Evolutionary conservation across 2,888 invertebrate genomes (phyloP).

Genomic region (Sepioteuthis lessoniana): DNA sequence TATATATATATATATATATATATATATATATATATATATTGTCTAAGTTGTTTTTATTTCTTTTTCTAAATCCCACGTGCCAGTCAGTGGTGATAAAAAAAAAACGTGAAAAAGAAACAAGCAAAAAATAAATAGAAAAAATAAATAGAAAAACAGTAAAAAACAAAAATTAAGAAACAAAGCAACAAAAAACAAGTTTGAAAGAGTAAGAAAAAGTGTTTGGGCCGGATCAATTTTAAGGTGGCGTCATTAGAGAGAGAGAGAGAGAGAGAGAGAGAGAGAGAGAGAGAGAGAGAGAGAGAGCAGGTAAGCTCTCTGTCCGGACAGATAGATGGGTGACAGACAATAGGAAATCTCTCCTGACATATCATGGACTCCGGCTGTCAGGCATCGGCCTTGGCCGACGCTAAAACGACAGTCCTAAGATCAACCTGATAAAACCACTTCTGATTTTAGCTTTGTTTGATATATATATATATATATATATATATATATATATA

Average conservation of each 20-base stretch:
- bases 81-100: not conserved
- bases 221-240: not conserved
- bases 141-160: too few species aligned
- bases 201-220: not conserved
- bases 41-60: not conserved
- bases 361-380: not conserved
- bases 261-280: not conserved
- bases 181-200: too few species aligned
- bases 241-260: not conserved
- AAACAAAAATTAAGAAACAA: too few species aligned
- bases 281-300: not conserved
- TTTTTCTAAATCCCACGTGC: not conserved
- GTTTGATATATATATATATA: not conserved
- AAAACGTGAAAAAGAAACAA: too few species aligned
- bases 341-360: not conserved
- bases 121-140: too few species aligned
- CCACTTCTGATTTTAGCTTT: not conserved
- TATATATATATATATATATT: not conserved
- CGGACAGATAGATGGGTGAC: not conserved
- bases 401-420: not conserved
- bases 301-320: not conserved
- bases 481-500: not conserved
- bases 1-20: not conserved
- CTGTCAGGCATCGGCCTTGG: constrained; percentile 5
- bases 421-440: not conserved